Evolutionary conservation across 1,140 invertebrate species (phyloP).

Genomic region (Parapsyche elsis): DNA sequence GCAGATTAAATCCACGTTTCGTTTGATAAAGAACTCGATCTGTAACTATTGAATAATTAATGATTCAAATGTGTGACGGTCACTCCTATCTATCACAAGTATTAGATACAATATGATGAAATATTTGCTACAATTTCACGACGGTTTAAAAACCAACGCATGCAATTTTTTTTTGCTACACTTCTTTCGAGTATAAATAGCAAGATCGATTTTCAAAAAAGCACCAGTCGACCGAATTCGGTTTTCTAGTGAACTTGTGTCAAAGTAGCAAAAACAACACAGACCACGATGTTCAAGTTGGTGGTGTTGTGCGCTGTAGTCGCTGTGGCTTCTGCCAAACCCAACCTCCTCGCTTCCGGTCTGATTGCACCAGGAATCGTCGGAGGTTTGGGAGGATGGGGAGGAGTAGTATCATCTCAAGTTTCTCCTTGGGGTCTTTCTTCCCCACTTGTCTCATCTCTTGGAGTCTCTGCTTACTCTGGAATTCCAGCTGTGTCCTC

Average conservation of each 20-base stretch:
- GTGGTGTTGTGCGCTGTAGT: constrained; percentile 58
- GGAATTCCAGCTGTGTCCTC: constrained; percentile 51
- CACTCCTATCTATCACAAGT: no score
- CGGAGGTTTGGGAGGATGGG: not conserved
- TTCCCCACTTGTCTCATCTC: constrained; percentile 45
- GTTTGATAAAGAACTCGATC: no score
- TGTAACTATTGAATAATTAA: no score
- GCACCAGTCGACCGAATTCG: constrained; percentile 60
- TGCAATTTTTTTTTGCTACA: not conserved
- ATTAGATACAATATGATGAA: not conserved
- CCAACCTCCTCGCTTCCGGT: constrained; percentile 18
- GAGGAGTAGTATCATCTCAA: constrained; percentile 51
- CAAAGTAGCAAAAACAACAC: constrained; percentile 56
- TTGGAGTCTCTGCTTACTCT: constrained; percentile 52
- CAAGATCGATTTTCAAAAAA: not conserved
- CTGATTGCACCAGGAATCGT: constrained; percentile 30
- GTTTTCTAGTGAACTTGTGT: constrained; percentile 59
- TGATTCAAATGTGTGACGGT: no score
- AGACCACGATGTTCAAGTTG: constrained; percentile 69
- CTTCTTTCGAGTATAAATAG: not conserved
- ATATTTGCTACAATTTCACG: not conserved
- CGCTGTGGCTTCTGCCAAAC: constrained; percentile 55
- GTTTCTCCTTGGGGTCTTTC: constrained; percentile 54
- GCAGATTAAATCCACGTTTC: no score
- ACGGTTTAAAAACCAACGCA: not conserved